These are phyloP conservation scores for Lacerta agilis DNA, from an alignment of 2,797 vertebrate genomes.

Conservation along the genomic window DNA sequence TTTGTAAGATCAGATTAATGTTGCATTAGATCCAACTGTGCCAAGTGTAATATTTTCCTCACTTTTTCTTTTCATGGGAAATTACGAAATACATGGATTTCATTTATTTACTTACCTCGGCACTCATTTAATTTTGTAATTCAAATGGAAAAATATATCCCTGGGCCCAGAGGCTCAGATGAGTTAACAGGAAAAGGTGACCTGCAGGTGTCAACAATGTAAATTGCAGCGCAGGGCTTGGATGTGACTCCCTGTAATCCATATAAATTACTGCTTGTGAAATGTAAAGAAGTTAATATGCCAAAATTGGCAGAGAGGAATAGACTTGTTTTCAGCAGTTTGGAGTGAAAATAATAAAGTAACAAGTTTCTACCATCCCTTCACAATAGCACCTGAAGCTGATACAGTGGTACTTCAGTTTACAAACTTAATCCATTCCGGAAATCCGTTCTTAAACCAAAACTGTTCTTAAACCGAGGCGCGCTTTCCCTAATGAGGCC, in stretches of 20 bases:
- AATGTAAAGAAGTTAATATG: constrained; percentile 44
- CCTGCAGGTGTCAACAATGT: constrained; percentile 32
- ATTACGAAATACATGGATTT: constrained; percentile 43
- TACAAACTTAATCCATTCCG: too few species aligned
- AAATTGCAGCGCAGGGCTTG: constrained; percentile 54
- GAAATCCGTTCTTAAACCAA: too few species aligned
- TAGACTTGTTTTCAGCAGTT: constrained; percentile 29
- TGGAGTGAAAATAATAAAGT: constrained; percentile 29
- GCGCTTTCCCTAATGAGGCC: too few species aligned
- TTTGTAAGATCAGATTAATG: constrained; percentile 56
- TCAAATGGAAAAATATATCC: constrained; percentile 50
- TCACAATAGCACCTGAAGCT: too few species aligned
- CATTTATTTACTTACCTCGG: neutral
- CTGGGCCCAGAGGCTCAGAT: constrained; percentile 32
- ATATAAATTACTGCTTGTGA: constrained; percentile 54
- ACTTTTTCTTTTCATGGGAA: constrained; percentile 48
- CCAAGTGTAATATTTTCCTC: constrained; percentile 58
- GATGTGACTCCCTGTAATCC: constrained; percentile 41
- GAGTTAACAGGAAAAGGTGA: constrained; percentile 55
- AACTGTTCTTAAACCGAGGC: too few species aligned
- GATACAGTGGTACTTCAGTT: too few species aligned
- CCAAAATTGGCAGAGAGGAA: constrained; percentile 29
- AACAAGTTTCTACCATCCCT: neutral
- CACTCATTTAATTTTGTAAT: constrained; percentile 64
- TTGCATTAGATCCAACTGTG: constrained; percentile 59